Base-by-base conservation (phyloP, 2,113 vertebrate species). In the Triplophysa rosa region DNA sequence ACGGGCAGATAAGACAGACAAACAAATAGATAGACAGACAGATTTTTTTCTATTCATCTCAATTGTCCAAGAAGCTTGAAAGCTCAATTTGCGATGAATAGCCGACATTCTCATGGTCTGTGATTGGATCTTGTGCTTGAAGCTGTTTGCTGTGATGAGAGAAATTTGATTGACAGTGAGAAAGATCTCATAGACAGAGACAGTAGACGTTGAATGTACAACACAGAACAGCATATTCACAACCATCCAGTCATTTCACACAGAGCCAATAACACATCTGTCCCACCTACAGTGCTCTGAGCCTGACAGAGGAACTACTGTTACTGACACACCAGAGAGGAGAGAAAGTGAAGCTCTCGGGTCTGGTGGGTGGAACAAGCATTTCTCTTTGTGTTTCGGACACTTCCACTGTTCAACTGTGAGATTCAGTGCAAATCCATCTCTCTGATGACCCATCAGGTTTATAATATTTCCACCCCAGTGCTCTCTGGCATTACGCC, bases 381-480 rank as follows among this genome's bases (percentile, higher is more conserved):
- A 21, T 79, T 69, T 62, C 67, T 79, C 77, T 69, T 26, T 67
- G 17, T 56, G 33, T 59, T 75, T 29, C 37, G 7, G 33, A 4
- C 69, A 78, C 62, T 47, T 67, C 37, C 62, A 80, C 58, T 56
- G 29, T 74, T 61, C 63, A n/a, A 16, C 24, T 61, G 64, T 59
- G 52, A 33, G 17, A 24, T 37, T 65, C 45, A 56, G 24, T 52
- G 52, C 26, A 77, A 80, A 73, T 77, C 45, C 67, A 52, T 45
- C 26, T 71, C 70, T 21, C 63, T 67, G 47, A 69, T 66, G 42
- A 47, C 24, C n/a, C 21, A 73, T 67, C 54, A 58, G 42, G 23
- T 67, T 77, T 61, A 62, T 42, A 64, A 74, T 59, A 78, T 73
- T 71, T 77, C 67, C 78, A 73, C 74, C 82, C 67, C 24, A 13